Evolutionary conservation across 2,797 vertebrate species (phyloP).

Genomic region (Cyclopterus lumpus): DNA sequence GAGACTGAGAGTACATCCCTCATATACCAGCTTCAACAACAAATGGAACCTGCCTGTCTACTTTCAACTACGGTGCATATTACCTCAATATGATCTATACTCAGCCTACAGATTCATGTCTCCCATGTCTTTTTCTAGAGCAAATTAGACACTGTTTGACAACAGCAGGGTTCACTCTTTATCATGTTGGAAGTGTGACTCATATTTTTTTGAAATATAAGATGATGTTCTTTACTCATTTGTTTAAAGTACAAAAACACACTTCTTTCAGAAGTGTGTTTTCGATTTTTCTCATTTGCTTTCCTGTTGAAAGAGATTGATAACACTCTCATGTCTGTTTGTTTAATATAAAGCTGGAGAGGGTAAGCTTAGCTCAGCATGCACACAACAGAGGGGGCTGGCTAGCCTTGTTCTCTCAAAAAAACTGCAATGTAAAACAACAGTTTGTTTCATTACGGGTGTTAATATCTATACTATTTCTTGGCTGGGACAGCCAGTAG

Average conservation of each 20-base stretch:
- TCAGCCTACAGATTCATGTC: not conserved
- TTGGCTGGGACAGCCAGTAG: not conserved
- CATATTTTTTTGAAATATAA: not conserved
- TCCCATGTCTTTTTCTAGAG: not conserved
- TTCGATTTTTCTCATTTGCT: not conserved
- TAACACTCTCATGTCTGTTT: not conserved
- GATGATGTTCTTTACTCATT: not conserved
- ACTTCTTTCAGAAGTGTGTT: too few relatives aligned
- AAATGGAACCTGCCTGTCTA: slow-evolving; percentile 99
- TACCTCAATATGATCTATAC: not conserved
- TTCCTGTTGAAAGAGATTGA: not conserved
- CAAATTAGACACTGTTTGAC: not conserved
- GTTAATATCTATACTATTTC: not conserved
- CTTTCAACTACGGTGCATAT: slow-evolving; percentile 93
- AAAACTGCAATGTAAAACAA: not conserved
- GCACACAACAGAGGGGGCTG: not conserved
- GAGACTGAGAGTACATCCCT: slow-evolving; percentile 89
- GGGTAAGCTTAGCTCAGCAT: not conserved
- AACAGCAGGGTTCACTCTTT: not conserved
- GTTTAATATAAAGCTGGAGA: not conserved
- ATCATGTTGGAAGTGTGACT: not conserved
- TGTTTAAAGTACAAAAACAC: not conserved
- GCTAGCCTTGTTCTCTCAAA: too few relatives aligned
- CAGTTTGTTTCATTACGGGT: not conserved
- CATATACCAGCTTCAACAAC: slow-evolving; percentile 92